A percentile compares a stretch with the other conserved stretches of the same genome.
These are phyloP conservation scores for Julus scanicus DNA, from an alignment of 2,888 invertebrate species.

Conservation along the genomic window DNA sequence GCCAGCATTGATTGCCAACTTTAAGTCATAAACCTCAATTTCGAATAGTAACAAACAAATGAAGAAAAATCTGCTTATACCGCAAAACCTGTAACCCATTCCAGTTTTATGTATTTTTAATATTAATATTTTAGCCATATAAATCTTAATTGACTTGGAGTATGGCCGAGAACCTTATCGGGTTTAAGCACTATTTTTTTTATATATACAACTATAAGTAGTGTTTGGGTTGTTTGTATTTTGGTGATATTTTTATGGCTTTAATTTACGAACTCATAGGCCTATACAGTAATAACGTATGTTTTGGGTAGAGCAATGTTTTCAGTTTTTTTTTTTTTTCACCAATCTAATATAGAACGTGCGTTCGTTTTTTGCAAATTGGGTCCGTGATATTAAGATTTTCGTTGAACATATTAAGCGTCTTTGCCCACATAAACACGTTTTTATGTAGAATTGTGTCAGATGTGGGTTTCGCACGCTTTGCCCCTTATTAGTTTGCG, in stretches of 20 bases:
- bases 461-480: slow-evolving; percentile 33
- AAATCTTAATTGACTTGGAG: neutral
- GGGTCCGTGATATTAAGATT: slow-evolving; percentile 17
- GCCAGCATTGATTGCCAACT: too few species aligned
- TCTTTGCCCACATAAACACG: slow-evolving; percentile 33
- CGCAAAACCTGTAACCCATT: neutral
- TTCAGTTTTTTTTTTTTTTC: slow-evolving; percentile 8
- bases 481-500: slow-evolving; percentile 25
- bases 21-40: too few species aligned
- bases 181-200: neutral
- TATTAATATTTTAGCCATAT: neutral
- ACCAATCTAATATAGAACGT: neutral
- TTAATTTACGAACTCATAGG: neutral
- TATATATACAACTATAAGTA: slow-evolving; percentile 15
- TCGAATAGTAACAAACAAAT: too few species aligned
- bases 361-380: neutral
- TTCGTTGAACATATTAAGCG: neutral
- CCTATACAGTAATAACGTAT: neutral
- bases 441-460: slow-evolving; percentile 33
- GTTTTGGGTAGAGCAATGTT: neutral
- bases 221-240: neutral
- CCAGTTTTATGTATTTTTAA: neutral
- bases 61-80: neutral
- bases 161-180: neutral
- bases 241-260: neutral